These are phyloP conservation scores for Albula goreensis DNA, from an alignment of 2,113 vertebrate genomes.

Conservation along the genomic window DNA sequence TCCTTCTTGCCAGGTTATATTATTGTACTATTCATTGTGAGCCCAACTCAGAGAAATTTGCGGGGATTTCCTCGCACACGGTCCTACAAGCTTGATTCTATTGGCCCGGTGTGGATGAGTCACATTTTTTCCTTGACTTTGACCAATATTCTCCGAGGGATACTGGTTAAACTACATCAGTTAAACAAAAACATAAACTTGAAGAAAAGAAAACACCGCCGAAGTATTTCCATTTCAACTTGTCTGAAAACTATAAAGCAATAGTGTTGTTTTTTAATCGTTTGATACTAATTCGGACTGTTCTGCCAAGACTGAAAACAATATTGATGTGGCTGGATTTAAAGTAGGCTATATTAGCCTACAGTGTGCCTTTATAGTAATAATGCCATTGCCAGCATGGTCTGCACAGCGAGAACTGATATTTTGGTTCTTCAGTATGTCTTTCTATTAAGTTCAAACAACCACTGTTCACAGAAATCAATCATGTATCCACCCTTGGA, in stretches of 20 bases:
- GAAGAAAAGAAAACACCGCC: background rate
- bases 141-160: conserved; percentile 22
- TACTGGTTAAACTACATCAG: background rate
- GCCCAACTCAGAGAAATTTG: background rate
- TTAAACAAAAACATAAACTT: background rate
- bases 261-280: background rate
- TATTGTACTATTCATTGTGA: conserved; percentile 10
- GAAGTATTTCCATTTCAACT: background rate
- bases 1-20: background rate
- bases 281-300: background rate
- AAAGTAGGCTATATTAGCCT: background rate
- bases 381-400: too few relatives aligned
- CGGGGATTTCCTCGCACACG: conserved; percentile 19
- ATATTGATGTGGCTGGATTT: background rate
- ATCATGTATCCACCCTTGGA: too few relatives aligned
- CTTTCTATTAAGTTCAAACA: too few relatives aligned
- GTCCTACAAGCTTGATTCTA: background rate
- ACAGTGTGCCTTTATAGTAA: background rate
- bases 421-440: too few relatives aligned
- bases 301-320: background rate
- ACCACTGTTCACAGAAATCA: too few relatives aligned
- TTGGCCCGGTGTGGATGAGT: conserved; percentile 27
- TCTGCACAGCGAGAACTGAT: too few relatives aligned
- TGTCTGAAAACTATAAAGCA: background rate
- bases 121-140: conserved; percentile 32